Evolutionary conservation across 2,888 invertebrate species (phyloP).

Genomic region (Acheta domesticus): DNA sequence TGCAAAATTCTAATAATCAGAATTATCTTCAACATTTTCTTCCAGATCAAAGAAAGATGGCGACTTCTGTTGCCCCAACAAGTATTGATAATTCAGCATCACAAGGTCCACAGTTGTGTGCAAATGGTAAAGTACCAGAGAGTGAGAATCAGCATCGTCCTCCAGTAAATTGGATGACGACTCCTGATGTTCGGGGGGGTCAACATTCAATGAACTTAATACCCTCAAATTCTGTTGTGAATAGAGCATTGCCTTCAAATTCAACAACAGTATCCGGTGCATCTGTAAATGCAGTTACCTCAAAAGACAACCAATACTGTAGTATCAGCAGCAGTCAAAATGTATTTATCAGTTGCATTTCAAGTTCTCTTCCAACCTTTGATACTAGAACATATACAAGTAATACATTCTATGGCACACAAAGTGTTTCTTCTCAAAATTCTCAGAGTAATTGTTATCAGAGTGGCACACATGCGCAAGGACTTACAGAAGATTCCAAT

Average conservation of each 20-base stretch:
- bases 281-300: neutral
- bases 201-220: constrained; percentile 18
- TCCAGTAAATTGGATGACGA: constrained; percentile 62
- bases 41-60: too few relatives aligned
- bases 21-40: too few relatives aligned
- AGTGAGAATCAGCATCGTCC: constrained; percentile 42
- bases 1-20: too few relatives aligned
- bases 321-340: constrained; percentile 3
- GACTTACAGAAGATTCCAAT: constrained; percentile 21
- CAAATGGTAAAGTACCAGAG: too few relatives aligned
- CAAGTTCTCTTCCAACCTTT: constrained; percentile 19
- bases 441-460: neutral
- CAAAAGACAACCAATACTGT: neutral
- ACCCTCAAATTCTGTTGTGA: constrained; percentile 20
- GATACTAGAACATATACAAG: constrained; percentile 20
- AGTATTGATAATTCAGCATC: too few relatives aligned
- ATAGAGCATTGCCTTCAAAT: constrained; percentile 5
- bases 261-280: neutral
- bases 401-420: constrained; percentile 21
- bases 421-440: constrained; percentile 23
- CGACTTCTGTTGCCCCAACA: too few relatives aligned
- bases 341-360: constrained; percentile 11
- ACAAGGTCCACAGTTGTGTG: too few relatives aligned
- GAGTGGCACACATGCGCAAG: constrained; percentile 11
- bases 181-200: constrained; percentile 48